Evolutionary conservation across 2,113 vertebrate genomes (phyloP), one percentile per base, ranked within the genome.

Genomic region (Nanorana parkeri): DNA sequence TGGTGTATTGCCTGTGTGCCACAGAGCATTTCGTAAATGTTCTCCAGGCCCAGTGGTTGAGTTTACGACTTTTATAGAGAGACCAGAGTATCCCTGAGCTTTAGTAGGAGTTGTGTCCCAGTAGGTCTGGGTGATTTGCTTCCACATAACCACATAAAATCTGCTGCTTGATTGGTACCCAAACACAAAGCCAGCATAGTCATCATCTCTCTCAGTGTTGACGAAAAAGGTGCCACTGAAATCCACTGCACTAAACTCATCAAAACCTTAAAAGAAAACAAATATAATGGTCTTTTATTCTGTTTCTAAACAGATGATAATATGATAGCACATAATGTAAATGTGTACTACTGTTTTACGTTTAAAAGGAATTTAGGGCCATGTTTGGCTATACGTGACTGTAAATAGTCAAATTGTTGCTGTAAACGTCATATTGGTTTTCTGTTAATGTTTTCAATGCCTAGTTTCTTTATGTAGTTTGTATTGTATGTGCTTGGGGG

Each of bases 91-190:
- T 47, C 97, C 98, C 87, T 98, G 97, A 86, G 98, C 98, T 93
- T 90, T 95, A 1, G 97, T 99, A 69, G 98, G 98, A 11, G 94
- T 93, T 65, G 91, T 88, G 56, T 96, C 96, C 98, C 98, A 99
- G 85, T 99, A 99, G 7, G 98, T 95, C 87, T 99, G 98, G 2
- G 98, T 99, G 86, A 99, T 94, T 90, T 99, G 98, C 86, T 99
- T 99, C 98, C 98, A 99, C 97, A 99, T 99, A 61, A 99, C 97
- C 1, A 98, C 96, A 29, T 99, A 99, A 91, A 99, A 99, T 83
- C 97, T 96, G 54, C 97, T 95, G 87, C 98, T 99, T 68, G 98
- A 99, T 85, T 99, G 98, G 88, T 99, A 99, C 61, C 96, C 97
- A 83, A 99, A 99, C 52, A 99, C 97, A 77, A 99, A 99, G 7